Evolutionary conservation across 2,888 invertebrate genomes (phyloP), one percentile per base, ranked within the genome.

Genomic region (Perithous albicinctus): DNA sequence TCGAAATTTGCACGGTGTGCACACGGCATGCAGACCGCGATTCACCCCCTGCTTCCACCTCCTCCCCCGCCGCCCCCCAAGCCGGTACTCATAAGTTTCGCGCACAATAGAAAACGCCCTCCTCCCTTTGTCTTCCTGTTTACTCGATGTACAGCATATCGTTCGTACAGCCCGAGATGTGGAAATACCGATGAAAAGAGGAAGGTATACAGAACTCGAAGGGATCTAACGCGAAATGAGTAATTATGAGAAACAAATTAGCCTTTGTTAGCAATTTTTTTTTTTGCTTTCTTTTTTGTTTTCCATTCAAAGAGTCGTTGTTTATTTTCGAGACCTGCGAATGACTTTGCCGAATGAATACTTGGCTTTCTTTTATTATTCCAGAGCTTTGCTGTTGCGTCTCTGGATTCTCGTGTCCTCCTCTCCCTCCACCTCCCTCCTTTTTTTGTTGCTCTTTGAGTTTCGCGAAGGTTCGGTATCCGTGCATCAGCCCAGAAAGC

Each of bases 201-300:
- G 48, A 66, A 26, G 26, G 20, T 26, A 51, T 1, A 1, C 2
- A 6, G 32, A 8, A 23, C 23, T 15, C 1, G 15, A 23, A 15
- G 8, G 38, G 54, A 15, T 20, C 54, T 26, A 32, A 32, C n/a
- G 38, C 41, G 54, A 69, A 69, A 69, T 41, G 51, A 54, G 69
- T 69, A 69, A 69, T 69, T 69, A 69, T 54, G 41, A 38, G 54
- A 54, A 51, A 69, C 69, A 69, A 69, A 69, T 69, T 54, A 69
- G 54, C 54, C 54, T 67, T 67, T 51, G 67, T 67, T 20, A 54
- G 54, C 5, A 23, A 69, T 41, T 20, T 20, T 29, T 29, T 48
- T 48, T 46, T 66, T 46, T 66, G 6, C 15, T 2, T 41, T 29
- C 26, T 46, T 29, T 29, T 29, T 29, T 29, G 29, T 46, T 48